phyloP scores from a whole-genome alignment of 2,113 vertebrate genomes.

The Chloroceryle aenea region DNA sequence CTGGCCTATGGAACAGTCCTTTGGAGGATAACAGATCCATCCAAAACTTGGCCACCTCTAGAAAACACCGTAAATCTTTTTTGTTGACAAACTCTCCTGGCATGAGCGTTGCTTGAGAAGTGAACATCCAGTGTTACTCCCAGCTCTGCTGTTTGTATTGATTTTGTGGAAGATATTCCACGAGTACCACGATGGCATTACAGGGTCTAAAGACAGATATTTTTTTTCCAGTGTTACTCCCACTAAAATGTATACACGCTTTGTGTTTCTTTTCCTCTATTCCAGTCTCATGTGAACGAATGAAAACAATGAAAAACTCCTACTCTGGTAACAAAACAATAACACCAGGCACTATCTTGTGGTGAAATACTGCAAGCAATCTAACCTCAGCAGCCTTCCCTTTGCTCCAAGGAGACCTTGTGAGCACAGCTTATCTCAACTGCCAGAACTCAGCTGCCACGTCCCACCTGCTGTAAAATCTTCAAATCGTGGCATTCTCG shows the following conservation, averaged over 20 bases:
- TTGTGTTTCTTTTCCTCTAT: neutral
- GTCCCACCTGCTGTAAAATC: neutral
- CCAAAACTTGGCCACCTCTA: neutral
- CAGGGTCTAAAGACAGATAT: neutral
- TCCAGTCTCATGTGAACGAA: neutral
- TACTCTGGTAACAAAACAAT: neutral
- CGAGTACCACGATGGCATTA: neutral
- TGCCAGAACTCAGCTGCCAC: slow-evolving; percentile 15
- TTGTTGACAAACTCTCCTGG: neutral
- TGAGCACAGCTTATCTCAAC: slow-evolving; percentile 13
- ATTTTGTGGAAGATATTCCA: neutral
- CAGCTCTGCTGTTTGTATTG: neutral
- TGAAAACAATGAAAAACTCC: slow-evolving; percentile 9
- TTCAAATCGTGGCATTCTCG: neutral
- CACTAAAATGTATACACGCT: neutral
- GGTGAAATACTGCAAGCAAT: slow-evolving; percentile 3
- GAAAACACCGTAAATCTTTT: neutral
- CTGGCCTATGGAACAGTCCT: neutral
- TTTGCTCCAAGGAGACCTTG: neutral
- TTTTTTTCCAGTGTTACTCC: neutral
- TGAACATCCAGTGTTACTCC: neutral
- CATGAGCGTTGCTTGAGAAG: neutral
- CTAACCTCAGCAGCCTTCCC: neutral
- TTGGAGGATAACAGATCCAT: neutral
- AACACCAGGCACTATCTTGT: neutral